phyloP scores from a whole-genome alignment of 2,888 invertebrate genomes.

The Sicus ferrugineus region DNA sequence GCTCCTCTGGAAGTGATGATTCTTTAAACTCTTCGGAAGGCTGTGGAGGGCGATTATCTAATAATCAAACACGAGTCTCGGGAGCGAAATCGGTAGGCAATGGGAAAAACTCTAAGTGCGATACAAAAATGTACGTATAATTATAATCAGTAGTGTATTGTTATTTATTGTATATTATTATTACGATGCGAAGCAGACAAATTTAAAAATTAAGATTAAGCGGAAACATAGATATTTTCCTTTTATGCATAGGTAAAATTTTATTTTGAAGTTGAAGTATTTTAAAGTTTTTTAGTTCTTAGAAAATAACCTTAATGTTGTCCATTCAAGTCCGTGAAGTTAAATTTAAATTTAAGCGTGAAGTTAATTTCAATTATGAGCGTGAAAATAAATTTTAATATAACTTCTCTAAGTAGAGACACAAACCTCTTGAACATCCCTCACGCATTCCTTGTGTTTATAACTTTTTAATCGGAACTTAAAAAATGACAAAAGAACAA shows the following conservation, averaged over 20 bases:
- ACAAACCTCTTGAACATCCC: too few relatives aligned
- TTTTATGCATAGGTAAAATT: background rate
- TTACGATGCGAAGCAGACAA: background rate
- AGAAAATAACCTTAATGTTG: too few relatives aligned
- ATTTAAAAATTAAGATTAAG: too few relatives aligned
- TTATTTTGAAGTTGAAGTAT: background rate
- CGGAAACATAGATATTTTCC: background rate
- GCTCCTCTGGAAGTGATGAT: background rate
- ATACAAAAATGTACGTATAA: slow-evolving; percentile 14
- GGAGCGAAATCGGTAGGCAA: background rate
- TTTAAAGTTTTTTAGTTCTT: background rate
- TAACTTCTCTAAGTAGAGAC: too few relatives aligned
- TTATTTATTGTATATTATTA: background rate
- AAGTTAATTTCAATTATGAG: too few relatives aligned
- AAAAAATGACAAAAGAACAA: too few relatives aligned
- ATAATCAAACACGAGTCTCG: background rate
- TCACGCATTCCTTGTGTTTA: too few relatives aligned
- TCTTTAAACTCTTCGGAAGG: background rate
- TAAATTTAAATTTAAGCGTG: too few relatives aligned
- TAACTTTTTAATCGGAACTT: too few relatives aligned
- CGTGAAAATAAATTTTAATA: too few relatives aligned
- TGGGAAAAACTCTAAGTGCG: slow-evolving; percentile 1
- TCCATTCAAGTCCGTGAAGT: too few relatives aligned
- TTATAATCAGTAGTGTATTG: background rate
- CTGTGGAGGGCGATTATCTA: background rate